A percentile compares a stretch with the other conserved stretches of the same genome.
Conservation (phyloP, 2,113 vertebrate species). For the Syngnathoides biaculeatus region DNA sequence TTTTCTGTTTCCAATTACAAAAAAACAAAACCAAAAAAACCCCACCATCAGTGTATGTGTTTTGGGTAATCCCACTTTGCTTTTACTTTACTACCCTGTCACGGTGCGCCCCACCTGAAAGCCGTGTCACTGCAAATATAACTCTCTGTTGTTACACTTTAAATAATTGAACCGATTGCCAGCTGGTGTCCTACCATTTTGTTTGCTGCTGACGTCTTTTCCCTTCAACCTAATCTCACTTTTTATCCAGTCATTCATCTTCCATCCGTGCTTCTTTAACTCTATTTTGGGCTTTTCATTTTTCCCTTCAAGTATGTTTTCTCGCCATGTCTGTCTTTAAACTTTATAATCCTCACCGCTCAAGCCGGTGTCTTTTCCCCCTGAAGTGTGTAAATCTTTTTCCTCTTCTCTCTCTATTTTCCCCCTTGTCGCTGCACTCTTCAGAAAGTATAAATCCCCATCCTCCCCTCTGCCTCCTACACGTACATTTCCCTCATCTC, state of each 20-base stretch:
- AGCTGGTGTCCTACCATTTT: slow-evolving; percentile 57
- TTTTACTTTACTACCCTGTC: slow-evolving; percentile 64
- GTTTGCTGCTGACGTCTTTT: slow-evolving; percentile 10
- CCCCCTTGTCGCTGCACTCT: slow-evolving; percentile 45
- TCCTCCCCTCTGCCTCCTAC: slow-evolving; percentile 26
- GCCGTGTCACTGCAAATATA: slow-evolving; percentile 46
- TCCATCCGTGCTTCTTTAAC: not conserved
- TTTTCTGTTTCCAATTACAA: slow-evolving; percentile 26
- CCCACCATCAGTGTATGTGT: slow-evolving; percentile 43
- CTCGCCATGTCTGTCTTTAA: slow-evolving; percentile 60
- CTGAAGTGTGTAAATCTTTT: slow-evolving; percentile 66
- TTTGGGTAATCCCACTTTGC: slow-evolving; percentile 67
- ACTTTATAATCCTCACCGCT: slow-evolving; percentile 71
- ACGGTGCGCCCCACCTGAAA: slow-evolving; percentile 31
- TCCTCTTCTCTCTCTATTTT: slow-evolving; percentile 26
- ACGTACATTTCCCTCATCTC: slow-evolving; percentile 53
- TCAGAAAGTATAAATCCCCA: slow-evolving; percentile 58
- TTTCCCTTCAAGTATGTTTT: slow-evolving; percentile 33
- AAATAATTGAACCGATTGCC: slow-evolving; percentile 59
- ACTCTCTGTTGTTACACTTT: slow-evolving; percentile 37
- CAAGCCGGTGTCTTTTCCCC: slow-evolving; percentile 58
- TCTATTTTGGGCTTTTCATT: slow-evolving; percentile 38
- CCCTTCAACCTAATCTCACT: not conserved
- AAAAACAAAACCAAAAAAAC: too few relatives aligned
- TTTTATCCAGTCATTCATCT: slow-evolving; percentile 41